Conservation (phyloP, 2,113 vertebrate species). For the Microtus pennsylvanicus region DNA sequence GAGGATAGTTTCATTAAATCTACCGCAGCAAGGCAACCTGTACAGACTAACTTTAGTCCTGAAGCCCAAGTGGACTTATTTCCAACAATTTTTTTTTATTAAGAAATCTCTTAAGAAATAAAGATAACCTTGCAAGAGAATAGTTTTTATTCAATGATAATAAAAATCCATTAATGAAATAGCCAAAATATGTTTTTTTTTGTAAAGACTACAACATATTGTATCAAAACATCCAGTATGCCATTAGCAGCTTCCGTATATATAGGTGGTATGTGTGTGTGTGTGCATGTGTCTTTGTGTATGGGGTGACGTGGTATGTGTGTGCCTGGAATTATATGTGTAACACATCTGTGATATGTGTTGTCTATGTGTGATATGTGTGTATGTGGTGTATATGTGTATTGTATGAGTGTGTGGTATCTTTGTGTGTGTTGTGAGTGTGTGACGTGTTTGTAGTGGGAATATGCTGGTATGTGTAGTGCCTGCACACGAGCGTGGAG, state of each 20-base stretch:
- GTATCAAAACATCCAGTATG: not conserved
- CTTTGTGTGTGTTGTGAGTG: not conserved
- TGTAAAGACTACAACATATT: not conserved
- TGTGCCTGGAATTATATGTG: not conserved
- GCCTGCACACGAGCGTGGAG: not conserved
- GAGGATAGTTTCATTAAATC: not conserved
- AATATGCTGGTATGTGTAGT: no score
- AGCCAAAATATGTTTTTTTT: not conserved
- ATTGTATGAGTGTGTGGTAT: not conserved
- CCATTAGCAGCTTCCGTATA: not conserved
- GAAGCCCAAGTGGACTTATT: not conserved
- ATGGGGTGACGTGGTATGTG: not conserved
- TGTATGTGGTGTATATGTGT: not conserved
- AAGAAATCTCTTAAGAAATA: slow-evolving; percentile 20
- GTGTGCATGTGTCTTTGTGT: no score
- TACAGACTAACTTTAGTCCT: no score
- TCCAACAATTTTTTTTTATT: not conserved
- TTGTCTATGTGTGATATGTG: not conserved
- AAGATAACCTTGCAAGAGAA: slow-evolving; percentile 37
- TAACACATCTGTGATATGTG: not conserved
- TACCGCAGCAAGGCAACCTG: not conserved
- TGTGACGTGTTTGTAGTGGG: not conserved
- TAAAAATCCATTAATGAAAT: slow-evolving; percentile 7
- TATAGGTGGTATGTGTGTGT: not conserved
- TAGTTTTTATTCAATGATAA: not conserved